Conservation (phyloP, 2,797 vertebrate species). For the Pseudochaenichthys georgianus region DNA sequence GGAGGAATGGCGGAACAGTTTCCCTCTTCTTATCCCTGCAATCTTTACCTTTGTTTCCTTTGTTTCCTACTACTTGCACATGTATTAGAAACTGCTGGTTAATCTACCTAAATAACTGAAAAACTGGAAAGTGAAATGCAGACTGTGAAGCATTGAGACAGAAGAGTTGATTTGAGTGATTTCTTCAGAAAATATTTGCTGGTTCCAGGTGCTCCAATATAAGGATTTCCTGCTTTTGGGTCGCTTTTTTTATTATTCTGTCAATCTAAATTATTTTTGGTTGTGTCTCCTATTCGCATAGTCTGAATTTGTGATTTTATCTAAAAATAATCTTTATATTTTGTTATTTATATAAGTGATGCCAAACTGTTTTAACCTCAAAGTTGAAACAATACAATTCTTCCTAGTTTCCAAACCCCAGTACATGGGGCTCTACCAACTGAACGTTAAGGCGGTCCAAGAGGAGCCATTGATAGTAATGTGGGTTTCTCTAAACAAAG, state of each 20-base stretch:
- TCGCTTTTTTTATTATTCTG: not conserved
- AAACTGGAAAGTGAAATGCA: not conserved
- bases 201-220: not conserved
- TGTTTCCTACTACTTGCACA: no score
- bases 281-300: not conserved
- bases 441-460: no score
- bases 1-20: conserved; percentile 19
- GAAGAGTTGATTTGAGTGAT: not conserved
- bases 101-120: not conserved
- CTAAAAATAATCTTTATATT: no score
- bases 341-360: no score
- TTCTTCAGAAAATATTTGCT: not conserved
- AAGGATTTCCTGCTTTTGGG: not conserved
- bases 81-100: not conserved
- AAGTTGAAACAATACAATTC: no score
- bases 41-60: not conserved
- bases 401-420: no score
- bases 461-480: not conserved
- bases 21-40: conserved; percentile 13
- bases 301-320: not conserved
- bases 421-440: no score
- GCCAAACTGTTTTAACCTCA: no score
- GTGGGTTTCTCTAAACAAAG: not conserved
- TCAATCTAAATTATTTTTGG: not conserved
- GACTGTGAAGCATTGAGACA: not conserved